A percentile compares a stretch with the other conserved stretches of the same genome.
These are phyloP conservation scores for Nixonia krombeini DNA, from an alignment of 1,140 invertebrate genomes.

Conservation along the genomic window DNA sequence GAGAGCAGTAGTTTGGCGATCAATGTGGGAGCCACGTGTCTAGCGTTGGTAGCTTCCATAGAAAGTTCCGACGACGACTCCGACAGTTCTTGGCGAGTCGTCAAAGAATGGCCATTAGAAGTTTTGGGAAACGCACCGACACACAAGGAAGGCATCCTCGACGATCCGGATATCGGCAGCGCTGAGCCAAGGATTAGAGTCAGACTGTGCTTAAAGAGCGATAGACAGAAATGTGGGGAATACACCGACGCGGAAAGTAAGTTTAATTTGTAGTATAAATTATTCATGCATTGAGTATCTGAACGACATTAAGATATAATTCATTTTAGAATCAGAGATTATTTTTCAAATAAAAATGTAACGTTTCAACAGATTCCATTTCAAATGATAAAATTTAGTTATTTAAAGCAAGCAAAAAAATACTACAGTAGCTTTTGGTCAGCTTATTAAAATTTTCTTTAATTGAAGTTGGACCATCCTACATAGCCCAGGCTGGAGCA, in stretches of 20 bases:
- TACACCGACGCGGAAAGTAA: constrained; percentile 86
- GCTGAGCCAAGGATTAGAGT: constrained; percentile 80
- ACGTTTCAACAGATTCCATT: too few relatives aligned
- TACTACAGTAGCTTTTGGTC: too few relatives aligned
- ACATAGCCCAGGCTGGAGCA: constrained; percentile 82
- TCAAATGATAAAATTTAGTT: too few relatives aligned
- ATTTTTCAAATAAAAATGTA: too few relatives aligned
- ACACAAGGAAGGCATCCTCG: constrained; percentile 78
- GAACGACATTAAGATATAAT: too few relatives aligned
- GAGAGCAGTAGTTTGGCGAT: constrained; percentile 81
- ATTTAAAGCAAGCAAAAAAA: too few relatives aligned
- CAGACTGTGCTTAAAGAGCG: constrained; percentile 83
- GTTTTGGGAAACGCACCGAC: constrained; percentile 77
- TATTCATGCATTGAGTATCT: too few relatives aligned
- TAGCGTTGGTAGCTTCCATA: constrained; percentile 80
- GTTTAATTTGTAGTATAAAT: constrained; percentile 54
- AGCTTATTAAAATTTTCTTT: too few relatives aligned
- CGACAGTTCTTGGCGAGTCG: constrained; percentile 77
- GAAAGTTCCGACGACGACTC: constrained; percentile 76
- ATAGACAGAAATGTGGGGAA: constrained; percentile 85
- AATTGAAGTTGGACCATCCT: constrained; percentile 81
- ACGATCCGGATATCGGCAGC: constrained; percentile 69
- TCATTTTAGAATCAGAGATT: too few relatives aligned
- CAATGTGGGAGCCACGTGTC: constrained; percentile 82
- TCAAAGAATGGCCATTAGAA: constrained; percentile 79